phyloP scores from a whole-genome alignment of 2,113 vertebrate species.

The Vulpes lagopus region DNA sequence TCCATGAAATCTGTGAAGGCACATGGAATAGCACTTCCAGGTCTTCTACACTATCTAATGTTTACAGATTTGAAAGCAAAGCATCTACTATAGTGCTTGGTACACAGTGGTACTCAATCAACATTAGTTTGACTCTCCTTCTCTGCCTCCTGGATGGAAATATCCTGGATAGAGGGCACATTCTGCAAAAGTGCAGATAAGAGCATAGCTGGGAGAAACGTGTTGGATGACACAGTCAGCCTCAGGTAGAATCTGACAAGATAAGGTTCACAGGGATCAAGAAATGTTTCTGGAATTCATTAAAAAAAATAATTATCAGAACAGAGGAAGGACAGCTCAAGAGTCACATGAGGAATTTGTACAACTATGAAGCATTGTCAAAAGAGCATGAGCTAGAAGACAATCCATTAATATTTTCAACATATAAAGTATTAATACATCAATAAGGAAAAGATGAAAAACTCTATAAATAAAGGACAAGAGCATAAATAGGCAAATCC shows the following conservation, averaged over 20 bases:
- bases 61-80: constrained; percentile 39
- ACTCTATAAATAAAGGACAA: background rate
- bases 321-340: background rate
- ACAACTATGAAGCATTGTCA: background rate
- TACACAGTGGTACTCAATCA: background rate
- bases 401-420: background rate
- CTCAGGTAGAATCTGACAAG: background rate
- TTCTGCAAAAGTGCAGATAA: background rate
- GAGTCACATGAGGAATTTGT: background rate
- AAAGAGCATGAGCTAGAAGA: background rate
- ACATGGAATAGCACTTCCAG: background rate
- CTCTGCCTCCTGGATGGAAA: background rate
- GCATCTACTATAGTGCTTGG: background rate
- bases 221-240: background rate
- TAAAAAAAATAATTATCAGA: background rate
- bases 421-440: background rate
- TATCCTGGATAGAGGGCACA: background rate
- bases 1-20: background rate
- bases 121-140: background rate
- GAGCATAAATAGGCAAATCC: background rate
- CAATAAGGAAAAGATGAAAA: background rate
- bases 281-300: background rate
- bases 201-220: background rate
- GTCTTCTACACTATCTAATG: background rate
- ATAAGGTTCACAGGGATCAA: background rate